A percentile compares a stretch with the other conserved stretches of the same genome.
Evolutionary conservation across 2,888 invertebrate genomes (phyloP).

Genomic region (Nephrotoma appendiculata): DNA sequence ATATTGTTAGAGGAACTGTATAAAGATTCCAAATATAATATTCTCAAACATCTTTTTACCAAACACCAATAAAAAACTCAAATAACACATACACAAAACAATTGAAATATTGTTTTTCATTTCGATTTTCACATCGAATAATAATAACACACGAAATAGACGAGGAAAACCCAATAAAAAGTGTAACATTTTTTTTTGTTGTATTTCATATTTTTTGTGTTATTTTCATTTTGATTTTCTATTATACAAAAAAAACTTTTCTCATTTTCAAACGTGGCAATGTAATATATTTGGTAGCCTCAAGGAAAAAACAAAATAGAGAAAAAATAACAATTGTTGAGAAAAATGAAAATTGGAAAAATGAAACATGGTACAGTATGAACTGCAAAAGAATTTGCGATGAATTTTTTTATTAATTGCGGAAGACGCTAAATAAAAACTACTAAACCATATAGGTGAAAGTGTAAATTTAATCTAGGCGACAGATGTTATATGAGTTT

Average conservation of each 20-base stretch:
- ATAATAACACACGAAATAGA: neutral
- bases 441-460: neutral
- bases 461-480: neutral
- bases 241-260: conserved; percentile 1
- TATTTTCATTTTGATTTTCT: neutral
- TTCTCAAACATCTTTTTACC: neutral
- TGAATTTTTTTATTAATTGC: neutral
- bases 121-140: neutral
- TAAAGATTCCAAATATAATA: neutral
- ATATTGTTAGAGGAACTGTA: neutral
- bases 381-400: neutral
- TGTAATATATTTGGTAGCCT: conserved; percentile 2
- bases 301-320: neutral
- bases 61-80: neutral
- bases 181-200: neutral
- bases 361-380: neutral
- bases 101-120: neutral
- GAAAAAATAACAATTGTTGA: neutral
- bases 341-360: neutral
- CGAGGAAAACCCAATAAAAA: neutral
- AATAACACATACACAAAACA: neutral
- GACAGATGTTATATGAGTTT: neutral
- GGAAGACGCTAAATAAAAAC: neutral
- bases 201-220: too few relatives aligned
- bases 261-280: conserved; percentile 4